Percentiles rank a stretch among this genome's conserved stretches.
Evolutionary conservation across 2,113 vertebrate species (phyloP).

Genomic region (Festucalex cinctus): DNA sequence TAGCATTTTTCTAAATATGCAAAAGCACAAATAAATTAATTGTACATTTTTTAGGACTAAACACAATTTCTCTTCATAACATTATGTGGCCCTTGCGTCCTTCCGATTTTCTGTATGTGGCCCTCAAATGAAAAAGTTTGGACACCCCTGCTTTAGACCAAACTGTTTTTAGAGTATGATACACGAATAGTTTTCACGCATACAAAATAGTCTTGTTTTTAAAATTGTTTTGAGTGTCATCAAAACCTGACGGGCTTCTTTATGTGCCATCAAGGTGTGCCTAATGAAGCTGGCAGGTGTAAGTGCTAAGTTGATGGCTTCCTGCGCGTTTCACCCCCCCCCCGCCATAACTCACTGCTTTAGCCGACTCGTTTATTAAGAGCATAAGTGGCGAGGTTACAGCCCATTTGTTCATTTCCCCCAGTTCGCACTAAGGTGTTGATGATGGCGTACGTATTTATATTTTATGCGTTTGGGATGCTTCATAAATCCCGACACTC

Average conservation of each 20-base stretch:
- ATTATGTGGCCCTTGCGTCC: too few relatives aligned
- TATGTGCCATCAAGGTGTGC: not conserved
- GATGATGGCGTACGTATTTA: not conserved
- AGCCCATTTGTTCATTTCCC: not conserved
- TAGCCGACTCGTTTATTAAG: not conserved
- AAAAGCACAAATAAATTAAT: too few relatives aligned
- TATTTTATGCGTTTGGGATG: not conserved
- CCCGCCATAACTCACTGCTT: not conserved
- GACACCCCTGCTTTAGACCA: too few relatives aligned
- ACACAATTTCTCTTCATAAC: too few relatives aligned
- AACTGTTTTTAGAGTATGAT: too few relatives aligned
- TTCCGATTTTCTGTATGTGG: too few relatives aligned
- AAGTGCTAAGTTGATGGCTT: not conserved
- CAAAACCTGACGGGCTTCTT: not conserved
- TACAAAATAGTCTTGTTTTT: not conserved
- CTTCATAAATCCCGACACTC: not conserved
- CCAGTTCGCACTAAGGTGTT: not conserved
- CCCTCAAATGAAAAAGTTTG: too few relatives aligned
- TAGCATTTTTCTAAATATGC: too few relatives aligned
- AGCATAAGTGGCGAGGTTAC: slow-evolving; percentile 1
- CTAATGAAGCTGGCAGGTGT: not conserved
- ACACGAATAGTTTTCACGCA: too few relatives aligned
- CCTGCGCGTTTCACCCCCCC: not conserved
- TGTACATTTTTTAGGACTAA: too few relatives aligned
- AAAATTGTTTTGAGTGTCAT: not conserved